phyloP scores from a whole-genome alignment of 2,113 vertebrate species.

The Paratilapia polleni region DNA sequence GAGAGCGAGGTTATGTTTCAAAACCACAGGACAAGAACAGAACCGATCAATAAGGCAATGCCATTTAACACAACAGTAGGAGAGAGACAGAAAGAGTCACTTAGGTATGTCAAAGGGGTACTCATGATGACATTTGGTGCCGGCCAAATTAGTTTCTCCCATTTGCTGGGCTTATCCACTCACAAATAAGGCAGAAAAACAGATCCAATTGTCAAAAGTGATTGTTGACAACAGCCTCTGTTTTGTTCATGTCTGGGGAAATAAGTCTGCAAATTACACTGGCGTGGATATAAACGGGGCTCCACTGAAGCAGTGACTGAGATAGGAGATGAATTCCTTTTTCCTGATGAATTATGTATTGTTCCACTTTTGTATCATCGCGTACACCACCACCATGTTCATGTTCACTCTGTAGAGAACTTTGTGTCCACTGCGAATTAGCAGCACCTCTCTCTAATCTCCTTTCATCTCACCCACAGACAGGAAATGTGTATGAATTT shows the following conservation, averaged over 20 bases:
- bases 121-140: conserved; percentile 43
- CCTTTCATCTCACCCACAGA: conserved; percentile 46
- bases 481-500: conserved; percentile 24
- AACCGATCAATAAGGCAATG: conserved; percentile 56
- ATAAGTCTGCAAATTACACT: conserved; percentile 48
- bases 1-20: conserved; percentile 48
- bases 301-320: conserved; percentile 32
- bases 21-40: conserved; percentile 61
- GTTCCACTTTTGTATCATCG: conserved; percentile 21
- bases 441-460: conserved; percentile 54
- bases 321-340: conserved; percentile 45
- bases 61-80: conserved; percentile 36
- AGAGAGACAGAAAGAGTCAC: conserved; percentile 9
- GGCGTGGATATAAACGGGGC: background rate
- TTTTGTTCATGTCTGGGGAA: conserved; percentile 54
- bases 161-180: background rate
- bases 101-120: conserved; percentile 32
- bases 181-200: conserved; percentile 29
- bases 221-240: conserved; percentile 39
- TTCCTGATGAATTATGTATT: conserved; percentile 63
- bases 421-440: conserved; percentile 62
- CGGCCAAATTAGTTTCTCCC: conserved; percentile 49
- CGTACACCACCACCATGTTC: conserved; percentile 23
- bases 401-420: conserved; percentile 33
- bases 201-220: conserved; percentile 35